Evolutionary conservation across 2,113 vertebrate genomes (phyloP), one percentile per base, ranked within the genome.

Genomic region (Erinaceus europaeus): DNA sequence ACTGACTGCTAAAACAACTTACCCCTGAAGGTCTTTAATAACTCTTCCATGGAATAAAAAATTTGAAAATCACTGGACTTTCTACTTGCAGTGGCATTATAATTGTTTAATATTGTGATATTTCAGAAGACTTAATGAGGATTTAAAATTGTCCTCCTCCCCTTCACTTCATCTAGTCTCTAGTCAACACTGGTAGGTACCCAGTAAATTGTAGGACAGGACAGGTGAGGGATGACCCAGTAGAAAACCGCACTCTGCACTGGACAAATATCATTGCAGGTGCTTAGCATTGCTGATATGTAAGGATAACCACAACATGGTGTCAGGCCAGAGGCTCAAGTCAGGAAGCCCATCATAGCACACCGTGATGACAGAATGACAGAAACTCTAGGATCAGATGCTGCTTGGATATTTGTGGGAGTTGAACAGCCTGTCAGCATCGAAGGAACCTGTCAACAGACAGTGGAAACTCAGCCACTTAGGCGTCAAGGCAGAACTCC

Each of bases 221-320:
- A 53, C 10, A 20, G 20, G 15, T 1, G 10, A 27, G 27, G 32
- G 20, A 3, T 7, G 12, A n/a, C 55, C 18, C 12, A 25, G 14
- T 25, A n/a, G 48, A 75, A 12, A 50, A 0, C 9, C 11, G 6
- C 0, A 0, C 73, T 1, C 2, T 17, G 6, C 8, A 1, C 36
- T 20, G 23, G 36, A 48, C 12, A 61, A 27, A 36, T 3, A 18
- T 1, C 9, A 4, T 18, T 10, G 2, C 15, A 27, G 65, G 55
- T 44, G 17, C 38, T 53, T 23, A 62, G 50, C 23, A 0, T 17
- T 18, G 36, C 15, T 12, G n/a, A 18, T 29, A 29, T 57, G n/a
- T n/a, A n/a, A 25, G 18, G n/a, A 38, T 40, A 14, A 4, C 36
- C 29, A 14, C 9, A 14, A 1, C 9, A 0, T 6, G 13, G 42